Evolutionary conservation across 2,888 invertebrate genomes (phyloP), one percentile per base, ranked within the genome.

Genomic region (Lucinisca nassula): DNA sequence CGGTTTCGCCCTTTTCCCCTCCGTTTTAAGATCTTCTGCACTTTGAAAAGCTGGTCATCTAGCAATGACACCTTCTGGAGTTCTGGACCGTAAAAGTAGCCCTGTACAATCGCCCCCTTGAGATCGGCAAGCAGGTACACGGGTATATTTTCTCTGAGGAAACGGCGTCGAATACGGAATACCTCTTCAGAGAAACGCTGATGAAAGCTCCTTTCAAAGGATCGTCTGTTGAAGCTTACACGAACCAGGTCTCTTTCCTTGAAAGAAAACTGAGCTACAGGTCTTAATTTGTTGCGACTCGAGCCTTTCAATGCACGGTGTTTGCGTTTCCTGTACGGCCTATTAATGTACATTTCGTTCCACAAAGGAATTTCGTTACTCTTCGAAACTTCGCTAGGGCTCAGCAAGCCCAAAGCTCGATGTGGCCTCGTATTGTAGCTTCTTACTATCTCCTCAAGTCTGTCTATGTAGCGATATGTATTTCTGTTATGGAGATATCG

Each of bases 381-480:
- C n/a, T 37, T 40, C 6, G 37, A 17, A n/a, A 72, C 72, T 37
- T 72, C n/a, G n/a, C 24, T n/a, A 2, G 72, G 72, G 24, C 72
- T 72, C 3, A 72, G 61, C 8, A 30, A 2, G 17, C 72, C 72
- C 17, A 72, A n/a, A 24, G 72, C 3, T 37, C 72, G 72, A 37
- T 72, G 72, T 32, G 37, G 40, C 37, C 40, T 72, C 8, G 32
- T 17, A 37, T 72, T 72, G 30, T 72, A 72, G 37, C 37, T 38
- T 3, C 10, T 8, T 8, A 72, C n/a, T 40, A 72, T 37, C 21
- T 3, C 37, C n/a, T 6, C 38, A 12, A 72, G 24, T 24, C 37
- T 32, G 72, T 72, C 72, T n/a, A 75, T 32, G 75, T 75, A 75
- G 49, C 72, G 37, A 37, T 72, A 72, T 37, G 35, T 72, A 21